A percentile compares a stretch with the other conserved stretches of the same genome.
phyloP scores from a whole-genome alignment of 2,113 vertebrate genomes.

The Excalfactoria chinensis region DNA sequence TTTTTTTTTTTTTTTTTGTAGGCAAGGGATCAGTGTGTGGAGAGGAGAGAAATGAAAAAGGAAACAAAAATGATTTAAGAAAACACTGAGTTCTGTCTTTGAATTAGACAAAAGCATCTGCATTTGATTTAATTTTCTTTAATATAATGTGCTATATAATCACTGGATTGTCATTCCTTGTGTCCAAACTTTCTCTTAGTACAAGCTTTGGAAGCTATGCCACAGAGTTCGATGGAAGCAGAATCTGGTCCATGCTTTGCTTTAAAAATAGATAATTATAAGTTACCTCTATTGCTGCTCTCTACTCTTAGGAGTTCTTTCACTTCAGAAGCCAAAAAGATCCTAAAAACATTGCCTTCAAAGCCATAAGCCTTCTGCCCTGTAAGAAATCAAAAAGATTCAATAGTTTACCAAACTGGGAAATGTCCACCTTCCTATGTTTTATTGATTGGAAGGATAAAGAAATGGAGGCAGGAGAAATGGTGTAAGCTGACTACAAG shows the following conservation, averaged over 20 bases:
- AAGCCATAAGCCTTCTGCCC: not conserved
- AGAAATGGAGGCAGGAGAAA: not conserved
- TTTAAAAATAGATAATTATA: not conserved
- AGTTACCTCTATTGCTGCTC: not conserved
- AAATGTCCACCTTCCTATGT: not conserved
- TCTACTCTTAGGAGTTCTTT: not conserved
- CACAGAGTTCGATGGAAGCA: not conserved
- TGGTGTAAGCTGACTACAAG: not conserved
- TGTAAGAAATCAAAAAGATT: not conserved
- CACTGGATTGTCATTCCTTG: not conserved
- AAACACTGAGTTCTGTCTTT: conserved; percentile 53
- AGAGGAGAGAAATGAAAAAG: conserved; percentile 9
- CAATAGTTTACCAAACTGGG: not conserved
- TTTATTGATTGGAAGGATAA: not conserved
- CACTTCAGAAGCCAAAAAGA: not conserved
- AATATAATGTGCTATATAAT: conserved; percentile 56
- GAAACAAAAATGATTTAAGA: conserved; percentile 58
- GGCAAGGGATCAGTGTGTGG: conserved; percentile 17
- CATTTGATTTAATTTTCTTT: conserved; percentile 64
- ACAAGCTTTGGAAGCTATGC: not conserved
- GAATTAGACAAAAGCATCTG: conserved; percentile 71
- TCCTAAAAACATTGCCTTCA: not conserved
- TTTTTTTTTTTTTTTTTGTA: conserved; percentile 66
- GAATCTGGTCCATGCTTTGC: not conserved
- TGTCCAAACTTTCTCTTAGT: not conserved